These are phyloP conservation scores for Liodrosophila aerea DNA, from an alignment of 2,888 invertebrate genomes.

Conservation along the genomic window DNA sequence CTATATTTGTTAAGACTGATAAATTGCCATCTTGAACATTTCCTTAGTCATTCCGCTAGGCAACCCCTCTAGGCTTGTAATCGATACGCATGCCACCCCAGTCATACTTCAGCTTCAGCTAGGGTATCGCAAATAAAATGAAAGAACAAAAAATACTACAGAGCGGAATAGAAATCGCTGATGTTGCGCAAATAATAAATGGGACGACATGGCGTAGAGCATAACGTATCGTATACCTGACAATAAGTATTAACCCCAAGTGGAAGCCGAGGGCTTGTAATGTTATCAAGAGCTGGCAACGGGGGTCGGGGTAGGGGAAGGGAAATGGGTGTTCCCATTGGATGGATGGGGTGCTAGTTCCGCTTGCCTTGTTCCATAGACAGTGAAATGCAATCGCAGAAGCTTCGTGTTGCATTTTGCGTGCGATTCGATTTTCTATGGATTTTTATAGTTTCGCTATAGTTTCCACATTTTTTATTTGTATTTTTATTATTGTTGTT, in stretches of 20 bases:
- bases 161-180: conserved; percentile 43
- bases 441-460: conserved; percentile 33
- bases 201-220: conserved; percentile 30
- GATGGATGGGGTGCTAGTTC: conserved; percentile 13
- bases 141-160: background rate
- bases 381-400: conserved; percentile 52
- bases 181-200: conserved; percentile 62
- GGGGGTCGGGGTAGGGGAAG: rapidly evolving
- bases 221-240: conserved; percentile 54
- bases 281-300: too few relatives aligned
- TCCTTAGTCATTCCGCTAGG: too few relatives aligned
- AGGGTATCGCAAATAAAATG: conserved; percentile 15
- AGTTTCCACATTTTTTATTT: conserved; percentile 14
- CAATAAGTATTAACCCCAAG: conserved; percentile 59
- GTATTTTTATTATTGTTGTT: conserved; percentile 13
- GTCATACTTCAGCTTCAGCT: background rate
- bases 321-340: background rate
- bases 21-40: too few relatives aligned
- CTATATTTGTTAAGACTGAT: too few relatives aligned
- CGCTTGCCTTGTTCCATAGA: conserved; percentile 24
- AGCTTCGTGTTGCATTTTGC: conserved; percentile 57
- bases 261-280: background rate
- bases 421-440: conserved; percentile 54
- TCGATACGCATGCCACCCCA: background rate
- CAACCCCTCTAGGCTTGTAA: too few relatives aligned